Evolutionary conservation across 2,888 invertebrate species (phyloP), one percentile per base, ranked within the genome.

Genomic region (Eilema griseolum): DNA sequence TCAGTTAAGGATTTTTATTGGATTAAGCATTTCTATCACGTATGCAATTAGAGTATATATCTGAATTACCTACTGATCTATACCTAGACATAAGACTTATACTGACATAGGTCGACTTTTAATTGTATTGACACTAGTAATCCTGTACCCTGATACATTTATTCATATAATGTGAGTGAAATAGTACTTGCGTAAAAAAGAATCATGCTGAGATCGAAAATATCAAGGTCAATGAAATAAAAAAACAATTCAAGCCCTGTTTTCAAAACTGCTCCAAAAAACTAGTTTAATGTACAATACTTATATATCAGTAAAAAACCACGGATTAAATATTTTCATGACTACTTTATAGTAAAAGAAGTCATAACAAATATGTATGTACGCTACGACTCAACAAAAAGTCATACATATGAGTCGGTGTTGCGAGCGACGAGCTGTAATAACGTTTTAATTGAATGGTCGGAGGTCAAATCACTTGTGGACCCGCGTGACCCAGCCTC

Each of bases 401-500:
- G 80, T 81, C 75, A 85, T 83, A 85, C 84, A 82, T 82, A 85
- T 83, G 88, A 84, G 83, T 61, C 75, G 66, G 70, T 71, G 85
- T 83, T 78, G 84, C 85, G 86, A 84, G 84, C 82, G 82, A 75
- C 80, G 83, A 84, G 73, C 80, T 84, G 86, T 85, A 87, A 86
- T 87, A 89, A 89, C 92, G 89, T 93, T 93, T 93, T 95, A 95
- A 95, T 95, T 94, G 92, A 93, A 83, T 83, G 90, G 90, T 85
- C 93, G 90, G 93, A 95, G 95, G 95, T 95, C 95, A 94, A 95
- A 95, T 95, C 94, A 94, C 94, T 95, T 95, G 94, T 83, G 88
- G 86, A 77, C 85, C 86, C 88, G 86, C 85, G 79, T 83, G 82
- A 83, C 85, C 82, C 85, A 81, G 74, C 79, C 84, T 76, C 82